Evolutionary conservation across 2,113 vertebrate species (phyloP), one percentile per base, ranked within the genome.

Genomic region (Aegithalos caudatus): DNA sequence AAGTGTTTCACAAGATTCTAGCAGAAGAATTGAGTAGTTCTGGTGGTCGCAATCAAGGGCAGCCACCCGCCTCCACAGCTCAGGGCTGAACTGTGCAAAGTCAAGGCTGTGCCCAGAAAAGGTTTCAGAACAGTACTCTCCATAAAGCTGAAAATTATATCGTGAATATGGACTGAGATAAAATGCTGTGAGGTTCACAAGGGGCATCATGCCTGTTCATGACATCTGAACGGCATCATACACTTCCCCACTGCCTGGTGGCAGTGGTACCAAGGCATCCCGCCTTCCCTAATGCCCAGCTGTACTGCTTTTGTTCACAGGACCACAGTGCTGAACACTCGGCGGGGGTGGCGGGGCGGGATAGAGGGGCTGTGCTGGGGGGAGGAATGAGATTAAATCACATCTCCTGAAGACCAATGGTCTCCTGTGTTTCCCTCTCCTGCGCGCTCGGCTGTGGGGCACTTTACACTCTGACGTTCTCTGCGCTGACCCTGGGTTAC

Each of bases 391-490:
- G 3, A 44, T n/a, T 44, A 6, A 40, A 80, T 35, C 7, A 12
- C 66, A 15, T 7, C 37, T 7, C 45, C 14, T 14, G 53, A 50
- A 81, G 61, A 40, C 17, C 56, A 42, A 0, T 3, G 56, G 44
- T 85, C 48, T n/a, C 37, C 53, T 12, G 27, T 3, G 25, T 31
- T 64, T n/a, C 69, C 1, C 31, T 19, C 9, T 45, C 57, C 53
- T 10, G 51, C 22, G 2, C 14, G 1, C 18, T 37, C 3, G 9
- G 20, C 12, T 13, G n/a, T 4, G 42, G 2, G 50, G 22, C 2
- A 1, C 70, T 53, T 44, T 81, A 14, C 28, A 3, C 31, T 20
- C 27, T 7, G 82, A 11, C 11, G 5, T 29, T 57, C 35, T 12
- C 35, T 35, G 21, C 14, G 13, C 78, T 58, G 47, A 13, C 13